A percentile compares a stretch with the other conserved stretches of the same genome.
Evolutionary conservation across 2,113 vertebrate genomes (phyloP).

Genomic region (Petroica traversi): DNA sequence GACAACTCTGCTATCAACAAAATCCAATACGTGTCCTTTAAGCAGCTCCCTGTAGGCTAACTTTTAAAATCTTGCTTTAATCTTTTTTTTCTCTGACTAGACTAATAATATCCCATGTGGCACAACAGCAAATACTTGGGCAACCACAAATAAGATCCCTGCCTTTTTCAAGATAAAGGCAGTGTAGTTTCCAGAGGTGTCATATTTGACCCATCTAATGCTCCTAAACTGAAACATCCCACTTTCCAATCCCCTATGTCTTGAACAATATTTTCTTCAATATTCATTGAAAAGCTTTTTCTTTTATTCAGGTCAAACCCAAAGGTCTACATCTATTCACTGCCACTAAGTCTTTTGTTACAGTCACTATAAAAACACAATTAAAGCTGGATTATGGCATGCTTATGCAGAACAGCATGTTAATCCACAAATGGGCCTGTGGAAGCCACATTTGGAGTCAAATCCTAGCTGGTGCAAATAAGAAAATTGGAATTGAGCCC

Average conservation of each 20-base stretch:
- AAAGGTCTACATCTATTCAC: slow-evolving; percentile 1
- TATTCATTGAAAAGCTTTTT: background rate
- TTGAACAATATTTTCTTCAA: background rate
- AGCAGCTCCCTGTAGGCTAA: background rate
- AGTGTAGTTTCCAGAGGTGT: background rate
- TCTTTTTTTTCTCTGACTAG: background rate
- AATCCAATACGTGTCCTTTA: background rate
- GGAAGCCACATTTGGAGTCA: slow-evolving; percentile 30
- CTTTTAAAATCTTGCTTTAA: background rate
- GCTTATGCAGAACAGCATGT: background rate
- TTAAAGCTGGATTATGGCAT: slow-evolving; percentile 28
- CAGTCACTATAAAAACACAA: slow-evolving; percentile 39
- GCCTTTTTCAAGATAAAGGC: background rate
- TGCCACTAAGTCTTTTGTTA: slow-evolving; percentile 35
- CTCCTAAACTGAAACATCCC: background rate
- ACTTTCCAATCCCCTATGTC: background rate
- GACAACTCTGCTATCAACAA: background rate
- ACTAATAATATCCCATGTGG: background rate
- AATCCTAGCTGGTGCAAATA: background rate
- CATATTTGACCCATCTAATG: background rate
- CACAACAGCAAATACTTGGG: background rate
- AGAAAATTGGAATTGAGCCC: background rate
- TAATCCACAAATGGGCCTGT: slow-evolving; percentile 38
- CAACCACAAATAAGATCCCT: background rate
- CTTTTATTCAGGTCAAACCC: background rate